These are phyloP conservation scores for Minunthozetes semirufus DNA, from an alignment of 2,888 invertebrate genomes.

Conservation along the genomic window DNA sequence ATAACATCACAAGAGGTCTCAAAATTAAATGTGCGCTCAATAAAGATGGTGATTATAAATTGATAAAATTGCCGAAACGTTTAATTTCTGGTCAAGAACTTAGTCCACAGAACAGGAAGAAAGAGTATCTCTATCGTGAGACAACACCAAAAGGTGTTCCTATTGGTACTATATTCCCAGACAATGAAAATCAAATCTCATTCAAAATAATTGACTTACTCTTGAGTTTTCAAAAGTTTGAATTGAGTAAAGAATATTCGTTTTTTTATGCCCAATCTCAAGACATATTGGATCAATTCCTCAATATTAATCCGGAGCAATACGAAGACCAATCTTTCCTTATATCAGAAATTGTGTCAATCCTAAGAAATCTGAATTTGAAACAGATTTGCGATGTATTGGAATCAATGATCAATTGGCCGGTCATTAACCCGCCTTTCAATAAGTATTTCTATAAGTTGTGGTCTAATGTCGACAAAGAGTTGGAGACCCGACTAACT, in stretches of 20 bases:
- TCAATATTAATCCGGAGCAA: not conserved
- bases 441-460: not conserved
- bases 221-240: not conserved
- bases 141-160: no score
- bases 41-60: no score
- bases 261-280: not conserved
- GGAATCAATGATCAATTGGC: not conserved
- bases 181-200: slow-evolving; percentile 7
- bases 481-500: not conserved
- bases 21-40: no score
- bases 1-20: no score
- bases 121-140: no score
- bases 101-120: no score
- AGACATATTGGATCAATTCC: not conserved
- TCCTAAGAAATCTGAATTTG: not conserved
- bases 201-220: not conserved
- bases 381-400: not conserved
- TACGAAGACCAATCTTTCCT: not conserved
- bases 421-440: not conserved
- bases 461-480: not conserved
- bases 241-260: not conserved
- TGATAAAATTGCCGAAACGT: no score
- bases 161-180: not conserved
- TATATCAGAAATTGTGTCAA: not conserved
- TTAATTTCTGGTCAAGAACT: no score